Percentiles rank a stretch among this genome's conserved stretches.
These are phyloP conservation scores for Zaprionus kolodkinae DNA, from an alignment of 1,140 invertebrate species.

Conservation along the genomic window DNA sequence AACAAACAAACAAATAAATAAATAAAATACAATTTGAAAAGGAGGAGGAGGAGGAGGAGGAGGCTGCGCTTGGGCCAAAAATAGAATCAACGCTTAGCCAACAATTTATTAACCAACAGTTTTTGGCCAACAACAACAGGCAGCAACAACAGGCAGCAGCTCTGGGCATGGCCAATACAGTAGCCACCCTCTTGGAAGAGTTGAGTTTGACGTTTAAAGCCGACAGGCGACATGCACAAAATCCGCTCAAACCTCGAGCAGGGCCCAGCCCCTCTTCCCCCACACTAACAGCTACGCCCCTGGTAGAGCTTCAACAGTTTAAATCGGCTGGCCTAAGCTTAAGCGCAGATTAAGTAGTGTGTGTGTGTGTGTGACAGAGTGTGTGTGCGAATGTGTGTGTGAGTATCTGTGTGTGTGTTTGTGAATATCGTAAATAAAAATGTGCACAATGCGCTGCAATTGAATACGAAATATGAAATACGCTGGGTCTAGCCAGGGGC, in stretches of 20 bases:
- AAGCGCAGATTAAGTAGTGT: conserved; percentile 44
- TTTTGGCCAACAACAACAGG: conserved; percentile 40
- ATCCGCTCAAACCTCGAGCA: conserved; percentile 61
- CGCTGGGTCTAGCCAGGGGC: neutral
- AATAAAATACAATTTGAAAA: conserved; percentile 12
- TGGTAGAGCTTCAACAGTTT: conserved; percentile 31
- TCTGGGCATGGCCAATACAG: conserved; percentile 30
- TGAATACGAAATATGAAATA: conserved; percentile 45
- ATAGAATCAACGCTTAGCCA: conserved; percentile 58
- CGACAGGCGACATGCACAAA: conserved; percentile 72
- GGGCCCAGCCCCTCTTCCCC: neutral
- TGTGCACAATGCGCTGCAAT: conserved; percentile 38
- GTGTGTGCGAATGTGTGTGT: conserved; percentile 19
- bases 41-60: neutral
- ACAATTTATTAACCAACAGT: conserved; percentile 68
- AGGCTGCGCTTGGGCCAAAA: conserved; percentile 14
- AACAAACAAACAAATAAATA: conserved; percentile 47
- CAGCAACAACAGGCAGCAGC: no score
- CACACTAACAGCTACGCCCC: neutral
- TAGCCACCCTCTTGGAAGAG: conserved; percentile 36
- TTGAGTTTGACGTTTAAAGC: conserved; percentile 65
- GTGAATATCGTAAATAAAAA: conserved; percentile 44
- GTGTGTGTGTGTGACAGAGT: conserved; percentile 16
- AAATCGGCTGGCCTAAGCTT: conserved; percentile 49
- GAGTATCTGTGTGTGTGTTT: conserved; percentile 25